phyloP scores from a whole-genome alignment of 1,140 invertebrate species.

The Hydropsyche tenuis region DNA sequence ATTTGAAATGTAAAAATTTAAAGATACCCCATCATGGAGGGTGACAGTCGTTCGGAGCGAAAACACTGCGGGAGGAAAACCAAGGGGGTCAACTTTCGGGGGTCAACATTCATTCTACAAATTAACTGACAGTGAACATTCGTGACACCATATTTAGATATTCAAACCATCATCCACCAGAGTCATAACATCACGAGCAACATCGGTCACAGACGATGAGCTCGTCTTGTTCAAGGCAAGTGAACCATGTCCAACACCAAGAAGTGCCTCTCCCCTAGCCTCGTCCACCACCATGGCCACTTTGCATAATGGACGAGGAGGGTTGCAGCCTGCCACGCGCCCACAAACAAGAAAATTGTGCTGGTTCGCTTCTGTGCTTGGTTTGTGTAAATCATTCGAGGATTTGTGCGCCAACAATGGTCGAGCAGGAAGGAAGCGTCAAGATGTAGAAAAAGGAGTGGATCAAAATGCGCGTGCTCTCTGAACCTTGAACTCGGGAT shows the following conservation, averaged over 20 bases:
- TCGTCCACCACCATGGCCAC: too few relatives aligned
- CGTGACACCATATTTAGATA: too few relatives aligned
- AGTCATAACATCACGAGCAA: too few relatives aligned
- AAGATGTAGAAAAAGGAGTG: neutral
- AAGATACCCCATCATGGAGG: too few relatives aligned
- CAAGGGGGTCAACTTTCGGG: too few relatives aligned
- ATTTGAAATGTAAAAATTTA: too few relatives aligned
- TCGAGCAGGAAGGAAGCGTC: conserved; percentile 14
- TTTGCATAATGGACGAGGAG: conserved; percentile 32
- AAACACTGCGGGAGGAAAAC: too few relatives aligned
- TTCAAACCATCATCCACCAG: too few relatives aligned
- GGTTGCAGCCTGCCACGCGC: conserved; percentile 31
- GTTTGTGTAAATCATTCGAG: conserved; percentile 27
- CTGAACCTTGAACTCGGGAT: conserved; percentile 9
- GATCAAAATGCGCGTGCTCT: neutral
- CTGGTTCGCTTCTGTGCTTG: neutral
- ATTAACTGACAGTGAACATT: too few relatives aligned
- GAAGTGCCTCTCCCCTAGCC: neutral
- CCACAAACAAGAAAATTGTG: conserved; percentile 36
- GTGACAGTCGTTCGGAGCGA: too few relatives aligned
- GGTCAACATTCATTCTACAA: too few relatives aligned
- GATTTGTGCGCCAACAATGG: neutral
- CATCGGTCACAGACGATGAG: conserved; percentile 5
- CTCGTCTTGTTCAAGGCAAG: neutral
- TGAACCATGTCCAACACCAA: conserved; percentile 19